Percentiles rank a stretch among this genome's conserved stretches.
Conservation (phyloP, 2,888 invertebrate genomes). For the Hylaea fasciaria region DNA sequence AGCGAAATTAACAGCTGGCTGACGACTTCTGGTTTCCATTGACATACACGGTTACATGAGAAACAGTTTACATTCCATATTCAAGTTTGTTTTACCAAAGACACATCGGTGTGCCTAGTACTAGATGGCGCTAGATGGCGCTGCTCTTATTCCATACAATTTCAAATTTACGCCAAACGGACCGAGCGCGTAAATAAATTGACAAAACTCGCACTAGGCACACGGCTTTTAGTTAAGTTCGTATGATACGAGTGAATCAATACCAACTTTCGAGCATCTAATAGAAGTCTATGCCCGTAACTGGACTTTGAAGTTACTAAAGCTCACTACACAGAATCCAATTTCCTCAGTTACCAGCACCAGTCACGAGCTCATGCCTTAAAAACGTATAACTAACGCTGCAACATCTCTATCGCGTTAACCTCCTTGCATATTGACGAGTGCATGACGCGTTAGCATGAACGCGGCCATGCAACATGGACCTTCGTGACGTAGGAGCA, state of each 20-base stretch:
- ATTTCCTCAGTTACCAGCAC: neutral
- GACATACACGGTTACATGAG: constrained; percentile 17
- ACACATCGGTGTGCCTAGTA: too few species aligned
- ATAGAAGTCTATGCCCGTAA: too few species aligned
- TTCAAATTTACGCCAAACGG: too few species aligned
- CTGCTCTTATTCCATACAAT: too few species aligned
- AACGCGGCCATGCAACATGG: neutral
- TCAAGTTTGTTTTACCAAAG: neutral
- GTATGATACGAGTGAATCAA: too few species aligned
- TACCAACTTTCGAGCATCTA: too few species aligned
- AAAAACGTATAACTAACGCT: constrained; percentile 9
- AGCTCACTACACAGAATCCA: too few species aligned
- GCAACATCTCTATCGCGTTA: constrained; percentile 48
- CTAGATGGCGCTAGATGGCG: too few species aligned
- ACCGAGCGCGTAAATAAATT: too few species aligned
- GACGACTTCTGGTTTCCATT: constrained; percentile 29
- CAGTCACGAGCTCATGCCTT: constrained; percentile 22
- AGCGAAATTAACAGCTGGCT: constrained; percentile 38
- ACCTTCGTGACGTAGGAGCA: neutral
- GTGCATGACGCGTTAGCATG: constrained; percentile 50
- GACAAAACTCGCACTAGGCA: too few species aligned
- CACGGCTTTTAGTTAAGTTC: too few species aligned
- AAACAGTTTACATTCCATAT: constrained; percentile 16
- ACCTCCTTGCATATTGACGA: constrained; percentile 58
- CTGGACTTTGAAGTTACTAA: too few species aligned